Evolutionary conservation across 1,140 invertebrate species (phyloP).

Genomic region (Gonatopus flavifemur): DNA sequence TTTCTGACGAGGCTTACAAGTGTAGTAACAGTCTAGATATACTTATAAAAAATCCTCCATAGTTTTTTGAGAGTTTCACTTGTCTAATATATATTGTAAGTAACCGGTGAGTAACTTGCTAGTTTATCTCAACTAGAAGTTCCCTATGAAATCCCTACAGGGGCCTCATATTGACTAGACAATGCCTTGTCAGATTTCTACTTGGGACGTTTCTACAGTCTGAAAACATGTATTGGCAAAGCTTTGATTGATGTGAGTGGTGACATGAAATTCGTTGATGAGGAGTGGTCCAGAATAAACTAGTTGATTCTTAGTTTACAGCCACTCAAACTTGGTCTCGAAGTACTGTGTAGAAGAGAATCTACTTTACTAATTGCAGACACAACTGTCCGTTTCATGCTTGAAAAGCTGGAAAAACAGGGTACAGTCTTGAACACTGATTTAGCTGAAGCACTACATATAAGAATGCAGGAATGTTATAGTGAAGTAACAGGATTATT

Average conservation of each 20-base stretch:
- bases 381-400: slow-evolving; percentile 24
- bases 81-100: too few relatives aligned
- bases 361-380: slow-evolving; percentile 25
- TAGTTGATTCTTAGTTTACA: slow-evolving; percentile 18
- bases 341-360: slow-evolving; percentile 28
- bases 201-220: too few relatives aligned
- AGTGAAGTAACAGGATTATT: slow-evolving; percentile 8
- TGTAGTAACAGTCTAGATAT: too few relatives aligned
- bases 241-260: slow-evolving; percentile 26
- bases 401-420: slow-evolving; percentile 19
- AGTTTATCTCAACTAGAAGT: too few relatives aligned
- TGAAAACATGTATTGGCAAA: slow-evolving; percentile 26
- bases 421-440: slow-evolving; percentile 11
- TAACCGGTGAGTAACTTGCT: too few relatives aligned
- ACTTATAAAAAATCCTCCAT: too few relatives aligned
- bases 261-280: slow-evolving; percentile 18
- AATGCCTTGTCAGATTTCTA: too few relatives aligned
- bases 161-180: too few relatives aligned
- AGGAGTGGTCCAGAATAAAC: slow-evolving; percentile 23
- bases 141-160: too few relatives aligned
- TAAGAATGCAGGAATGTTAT: slow-evolving; percentile 15
- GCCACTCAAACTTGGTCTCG: slow-evolving; percentile 14
- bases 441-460: slow-evolving; percentile 10
- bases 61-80: too few relatives aligned
- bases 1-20: too few relatives aligned